Evolutionary conservation across 2,113 vertebrate species (phyloP), one percentile per base, ranked within the genome.

Genomic region (Melanocharis versteri): DNA sequence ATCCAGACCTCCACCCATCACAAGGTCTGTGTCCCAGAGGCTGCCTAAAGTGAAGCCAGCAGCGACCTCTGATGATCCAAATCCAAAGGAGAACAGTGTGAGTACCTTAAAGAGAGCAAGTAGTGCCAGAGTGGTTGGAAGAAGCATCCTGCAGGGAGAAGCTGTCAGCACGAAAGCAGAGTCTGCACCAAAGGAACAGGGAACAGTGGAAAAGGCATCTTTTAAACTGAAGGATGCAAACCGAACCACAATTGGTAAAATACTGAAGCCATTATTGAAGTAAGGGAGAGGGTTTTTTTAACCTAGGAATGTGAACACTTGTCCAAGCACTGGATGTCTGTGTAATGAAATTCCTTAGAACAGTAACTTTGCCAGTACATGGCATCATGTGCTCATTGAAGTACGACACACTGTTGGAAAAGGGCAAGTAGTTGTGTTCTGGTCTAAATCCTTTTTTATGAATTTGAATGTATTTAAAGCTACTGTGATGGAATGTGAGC

Each of bases 221-320:
- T 57, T 98, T 9, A 97, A 97, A 68, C 93, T 95, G 62, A 98
- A 97, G 95, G 98, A 98, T 89, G 93, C 94, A 9, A 91, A 86
- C 54, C 91, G 86, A 81, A 96, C 97, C 68, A 73, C 98, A 4
- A 92, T 93, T 89, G 98, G 97, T 94, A 99, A 98, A 87, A 97
- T 97, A 69, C 75, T 98, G 19, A 98, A 98, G 82, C 99, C 99
- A 0, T 95, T 97, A 68, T 95, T 98, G 97, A 99, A 99, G 91
- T 99, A 96, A 98, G 7, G 60, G 45, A 68, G 69, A 81, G 28
- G 24, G 9, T 0, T 37, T 65, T 45, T 75, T 72, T 30, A 68
- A 44, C 73, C 75, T n/a, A 53, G 56, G 61, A 76, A 91, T 91
- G 83, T 78, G 89, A 94, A 96, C 92, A 33, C 65, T 64, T 90